Evolutionary conservation across 2,888 invertebrate genomes (phyloP).

Genomic region (Ophion costatus): DNA sequence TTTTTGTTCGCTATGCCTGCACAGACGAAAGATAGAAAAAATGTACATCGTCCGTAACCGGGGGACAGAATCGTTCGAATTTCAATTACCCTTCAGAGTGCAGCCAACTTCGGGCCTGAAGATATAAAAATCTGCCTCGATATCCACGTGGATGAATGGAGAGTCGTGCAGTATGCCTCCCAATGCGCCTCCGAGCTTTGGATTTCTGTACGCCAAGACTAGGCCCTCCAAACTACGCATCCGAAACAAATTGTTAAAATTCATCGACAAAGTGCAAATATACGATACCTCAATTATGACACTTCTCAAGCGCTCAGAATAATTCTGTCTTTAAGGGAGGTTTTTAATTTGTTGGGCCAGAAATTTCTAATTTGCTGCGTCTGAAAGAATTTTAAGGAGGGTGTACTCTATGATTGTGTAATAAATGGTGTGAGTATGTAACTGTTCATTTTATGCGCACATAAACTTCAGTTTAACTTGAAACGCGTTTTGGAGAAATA

Average conservation of each 20-base stretch:
- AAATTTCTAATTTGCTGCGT: no score
- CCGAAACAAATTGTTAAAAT: background rate
- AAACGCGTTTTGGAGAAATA: no score
- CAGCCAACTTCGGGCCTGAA: constrained; percentile 88
- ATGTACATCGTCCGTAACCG: background rate
- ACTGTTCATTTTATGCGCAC: no score
- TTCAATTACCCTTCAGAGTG: constrained; percentile 84
- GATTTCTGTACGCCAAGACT: constrained; percentile 88
- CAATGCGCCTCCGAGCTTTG: constrained; percentile 85
- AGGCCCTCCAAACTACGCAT: constrained; percentile 87
- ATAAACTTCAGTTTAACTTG: no score
- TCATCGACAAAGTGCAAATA: background rate
- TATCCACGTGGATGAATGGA: constrained; percentile 87
- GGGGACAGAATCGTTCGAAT: background rate
- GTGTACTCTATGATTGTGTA: no score
- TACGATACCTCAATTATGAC: no score
- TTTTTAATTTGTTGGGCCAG: no score
- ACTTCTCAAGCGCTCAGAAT: no score
- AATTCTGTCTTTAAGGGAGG: no score
- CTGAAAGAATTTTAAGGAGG: no score
- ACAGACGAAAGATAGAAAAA: constrained; percentile 21
- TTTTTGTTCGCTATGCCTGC: constrained; percentile 88
- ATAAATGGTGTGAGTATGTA: no score
- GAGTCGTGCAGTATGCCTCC: constrained; percentile 87
- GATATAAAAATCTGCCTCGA: constrained; percentile 89